phyloP scores from a whole-genome alignment of 1,140 invertebrate species.

The Ridgeia piscesae region DNA sequence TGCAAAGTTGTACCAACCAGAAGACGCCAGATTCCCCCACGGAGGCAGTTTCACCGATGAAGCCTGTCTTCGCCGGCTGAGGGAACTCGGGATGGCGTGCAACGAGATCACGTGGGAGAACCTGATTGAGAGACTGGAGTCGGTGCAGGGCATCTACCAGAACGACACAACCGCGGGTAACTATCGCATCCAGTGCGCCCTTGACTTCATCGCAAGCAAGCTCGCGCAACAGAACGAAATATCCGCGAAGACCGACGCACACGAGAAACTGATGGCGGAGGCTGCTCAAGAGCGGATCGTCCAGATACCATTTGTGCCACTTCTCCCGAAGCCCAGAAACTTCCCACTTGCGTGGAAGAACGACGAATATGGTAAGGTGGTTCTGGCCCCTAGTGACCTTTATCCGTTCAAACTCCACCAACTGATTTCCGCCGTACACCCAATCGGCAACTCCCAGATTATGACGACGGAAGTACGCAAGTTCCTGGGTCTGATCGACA shows the following conservation, averaged over 20 bases:
- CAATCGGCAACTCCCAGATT: background rate
- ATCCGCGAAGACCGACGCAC: background rate
- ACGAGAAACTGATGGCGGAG: background rate
- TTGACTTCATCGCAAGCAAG: background rate
- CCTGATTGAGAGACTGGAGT: constrained; percentile 15
- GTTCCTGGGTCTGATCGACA: background rate
- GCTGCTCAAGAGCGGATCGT: background rate
- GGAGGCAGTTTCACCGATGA: background rate
- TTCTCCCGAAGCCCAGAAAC: background rate
- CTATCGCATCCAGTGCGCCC: background rate
- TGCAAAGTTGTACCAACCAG: constrained; percentile 14
- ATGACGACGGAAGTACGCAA: background rate
- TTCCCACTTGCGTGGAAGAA: constrained; percentile 23
- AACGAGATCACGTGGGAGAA: constrained; percentile 26
- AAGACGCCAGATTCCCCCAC: constrained; percentile 24
- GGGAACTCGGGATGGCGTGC: constrained; percentile 24
- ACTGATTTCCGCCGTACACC: constrained; percentile 18
- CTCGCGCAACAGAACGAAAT: constrained; percentile 3
- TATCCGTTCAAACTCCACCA: constrained; percentile 5
- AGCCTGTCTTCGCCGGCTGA: constrained; percentile 7
- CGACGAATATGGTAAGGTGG: background rate
- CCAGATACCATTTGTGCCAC: background rate
- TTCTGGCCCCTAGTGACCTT: constrained; percentile 1
- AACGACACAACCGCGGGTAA: background rate
- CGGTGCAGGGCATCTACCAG: constrained; percentile 9